Conservation (phyloP, 1,140 invertebrate genomes). For the Hydropsyche tenuis region DNA sequence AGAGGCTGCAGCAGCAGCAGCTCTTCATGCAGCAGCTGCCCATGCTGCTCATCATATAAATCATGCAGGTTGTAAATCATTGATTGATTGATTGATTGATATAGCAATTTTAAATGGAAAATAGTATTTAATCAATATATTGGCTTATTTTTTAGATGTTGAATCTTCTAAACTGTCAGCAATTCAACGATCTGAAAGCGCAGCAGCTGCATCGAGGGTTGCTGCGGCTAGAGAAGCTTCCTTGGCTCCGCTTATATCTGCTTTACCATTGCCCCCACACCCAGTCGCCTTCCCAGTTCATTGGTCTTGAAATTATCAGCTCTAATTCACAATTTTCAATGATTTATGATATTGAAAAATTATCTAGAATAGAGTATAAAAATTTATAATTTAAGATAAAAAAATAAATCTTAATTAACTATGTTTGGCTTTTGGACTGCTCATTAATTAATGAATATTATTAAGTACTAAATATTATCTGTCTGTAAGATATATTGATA, state of each 20-base stretch:
- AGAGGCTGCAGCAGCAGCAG: slow-evolving; percentile 40
- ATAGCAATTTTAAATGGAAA: no score
- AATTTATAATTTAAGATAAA: no score
- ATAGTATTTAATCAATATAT: no score
- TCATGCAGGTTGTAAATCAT: slow-evolving; percentile 45
- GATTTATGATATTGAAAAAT: no score
- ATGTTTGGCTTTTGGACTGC: no score
- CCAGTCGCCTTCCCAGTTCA: background rate
- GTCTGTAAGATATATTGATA: no score
- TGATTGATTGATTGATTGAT: no score
- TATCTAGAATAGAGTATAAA: no score
- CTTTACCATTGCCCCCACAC: background rate
- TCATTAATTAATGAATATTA: no score
- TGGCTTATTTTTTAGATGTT: slow-evolving; percentile 37
- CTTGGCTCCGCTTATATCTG: slow-evolving; percentile 36
- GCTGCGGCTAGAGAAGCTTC: slow-evolving; percentile 44
- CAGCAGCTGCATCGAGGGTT: slow-evolving; percentile 40
- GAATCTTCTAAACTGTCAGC: slow-evolving; percentile 47
- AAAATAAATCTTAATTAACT: no score
- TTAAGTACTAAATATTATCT: no score
- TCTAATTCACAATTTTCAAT: no score
- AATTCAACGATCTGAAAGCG: slow-evolving; percentile 42
- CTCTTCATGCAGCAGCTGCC: slow-evolving; percentile 41
- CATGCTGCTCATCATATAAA: slow-evolving; percentile 44
- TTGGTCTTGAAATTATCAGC: slow-evolving; percentile 12